Base-by-base conservation (phyloP, 1,140 invertebrate species). In the Heliconius melpomene region DNA sequence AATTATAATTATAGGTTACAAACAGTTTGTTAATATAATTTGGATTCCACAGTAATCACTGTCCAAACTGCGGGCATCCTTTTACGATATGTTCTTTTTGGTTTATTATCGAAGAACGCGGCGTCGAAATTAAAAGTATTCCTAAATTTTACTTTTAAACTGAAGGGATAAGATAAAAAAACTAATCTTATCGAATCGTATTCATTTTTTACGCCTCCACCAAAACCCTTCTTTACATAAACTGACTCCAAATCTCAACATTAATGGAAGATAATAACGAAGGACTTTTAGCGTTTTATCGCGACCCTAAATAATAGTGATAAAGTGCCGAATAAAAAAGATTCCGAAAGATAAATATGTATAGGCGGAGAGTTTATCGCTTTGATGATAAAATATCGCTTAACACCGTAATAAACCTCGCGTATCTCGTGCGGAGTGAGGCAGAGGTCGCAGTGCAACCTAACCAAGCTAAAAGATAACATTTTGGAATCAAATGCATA, bases 261-360 rank as follows among this genome's bases (percentile, higher is more conserved):
- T 80, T 84, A 84, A 82, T 82, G 83, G 78, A 52, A 79, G 81
- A 80, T 82, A 82, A 77, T 74, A 72, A 75, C 80, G 77, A 77
- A 77, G 82, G 77, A 74, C 80, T 83, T 85, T 87, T 83, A 85
- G 84, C 80, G 80, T 88, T 89, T 93, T 92, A 93, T 91, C 91
- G 83, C 80, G 79, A 80, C 86, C 86, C 87, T 93, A 93, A 93
- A 91, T 91, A 93, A 93, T 87, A 88, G 84, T 90, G 92, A 93
- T 93, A 92, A 92, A 91, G 87, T 88, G 84, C 78, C 85, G 85
- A 89, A 92, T 90, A 91, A 93, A 91, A 92, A 89, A 89, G 88
- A 89, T 89, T 84, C 83, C 85, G 75, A 86, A 84, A 90, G 90
- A 91, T 92, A 93, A 90, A 90, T 86, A 89, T 82, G 80, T 83